A percentile compares a stretch with the other conserved stretches of the same genome.
Conservation (phyloP, 2,113 vertebrate species). For the Agelaius phoeniceus region DNA sequence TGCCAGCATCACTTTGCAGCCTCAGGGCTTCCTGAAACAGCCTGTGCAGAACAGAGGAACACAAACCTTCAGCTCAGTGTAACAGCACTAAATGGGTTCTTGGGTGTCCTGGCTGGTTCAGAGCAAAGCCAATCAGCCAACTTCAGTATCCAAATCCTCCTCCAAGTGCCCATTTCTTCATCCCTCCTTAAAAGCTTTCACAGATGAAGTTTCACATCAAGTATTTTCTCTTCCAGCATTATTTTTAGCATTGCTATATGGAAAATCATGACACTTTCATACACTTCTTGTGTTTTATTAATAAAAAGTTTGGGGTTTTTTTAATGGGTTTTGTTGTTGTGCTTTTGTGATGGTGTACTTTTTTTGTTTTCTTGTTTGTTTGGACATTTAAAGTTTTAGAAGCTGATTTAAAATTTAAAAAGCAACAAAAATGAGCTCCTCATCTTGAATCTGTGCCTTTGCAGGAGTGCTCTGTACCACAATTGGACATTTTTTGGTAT, state of each 20-base stretch:
- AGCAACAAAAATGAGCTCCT: not conserved
- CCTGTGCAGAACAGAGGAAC: not conserved
- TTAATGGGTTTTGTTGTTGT: not conserved
- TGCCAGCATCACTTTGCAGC: not conserved
- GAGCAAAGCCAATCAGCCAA: not conserved
- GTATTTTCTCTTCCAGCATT: not conserved
- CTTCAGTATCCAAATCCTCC: not conserved
- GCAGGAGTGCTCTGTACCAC: not conserved
- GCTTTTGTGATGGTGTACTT: not conserved
- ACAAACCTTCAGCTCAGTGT: not conserved
- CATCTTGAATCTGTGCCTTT: not conserved
- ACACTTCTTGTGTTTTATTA: not conserved
- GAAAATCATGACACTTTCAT: not conserved
- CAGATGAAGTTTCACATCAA: not conserved
- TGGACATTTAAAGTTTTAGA: not conserved
- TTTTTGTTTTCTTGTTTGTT: not conserved
- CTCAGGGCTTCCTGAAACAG: not conserved
- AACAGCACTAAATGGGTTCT: not conserved
- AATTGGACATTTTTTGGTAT: not conserved
- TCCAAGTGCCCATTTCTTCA: not conserved
- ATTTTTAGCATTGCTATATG: not conserved
- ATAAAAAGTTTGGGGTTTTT: not conserved
- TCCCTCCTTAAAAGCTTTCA: not conserved
- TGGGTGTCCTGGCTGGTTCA: not conserved
- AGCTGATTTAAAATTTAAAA: not conserved